Evolutionary conservation across 2,888 invertebrate genomes (phyloP), one percentile per base, ranked within the genome.

Genomic region (Acleris literana): DNA sequence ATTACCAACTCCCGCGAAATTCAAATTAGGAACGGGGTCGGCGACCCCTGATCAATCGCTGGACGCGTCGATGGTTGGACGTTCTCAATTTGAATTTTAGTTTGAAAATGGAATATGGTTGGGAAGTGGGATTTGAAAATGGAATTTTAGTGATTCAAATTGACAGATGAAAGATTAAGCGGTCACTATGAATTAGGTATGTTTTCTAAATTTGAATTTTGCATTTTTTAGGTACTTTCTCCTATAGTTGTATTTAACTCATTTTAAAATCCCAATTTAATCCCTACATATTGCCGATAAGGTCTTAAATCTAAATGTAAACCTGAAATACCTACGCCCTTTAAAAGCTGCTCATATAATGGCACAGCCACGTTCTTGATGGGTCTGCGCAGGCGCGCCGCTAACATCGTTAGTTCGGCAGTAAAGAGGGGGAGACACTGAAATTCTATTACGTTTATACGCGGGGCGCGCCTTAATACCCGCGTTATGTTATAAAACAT

Each of bases 1-100:
- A 92, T 92, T 92, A 92, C 85, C 86, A 79, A 83, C 85, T 87
- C 90, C 90, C 87, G 89, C 87, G 86, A 90, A 91, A 92, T 92
- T 91, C 88, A 90, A 92, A 92, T 92, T 89, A 90, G 90, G 87
- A 82, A 78, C 85, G 77, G 87, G 90, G 91, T 88, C 91, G 85
- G 75, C 84, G 92, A 92, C 89, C 92, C 85, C 81, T 87, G 87
- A 88, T 89, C 88, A 87, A 87, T 86, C 85, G 87, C 84, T 86
- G 88, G 86, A 88, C 86, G 82, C 82, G 74, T 53, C 29, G 39
- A 17, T 7, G 18, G n/a, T 39, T 18, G 33, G 39, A 44, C 25
- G 17, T 46, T 46, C 25, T 9, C 9, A 25, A 29, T 57, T 57
- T 9, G 25, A 56, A 57, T 57, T 57, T 5, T 25, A 44, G 56